Evolutionary conservation across 2,113 vertebrate species (phyloP).

Genomic region (Eira barbara): DNA sequence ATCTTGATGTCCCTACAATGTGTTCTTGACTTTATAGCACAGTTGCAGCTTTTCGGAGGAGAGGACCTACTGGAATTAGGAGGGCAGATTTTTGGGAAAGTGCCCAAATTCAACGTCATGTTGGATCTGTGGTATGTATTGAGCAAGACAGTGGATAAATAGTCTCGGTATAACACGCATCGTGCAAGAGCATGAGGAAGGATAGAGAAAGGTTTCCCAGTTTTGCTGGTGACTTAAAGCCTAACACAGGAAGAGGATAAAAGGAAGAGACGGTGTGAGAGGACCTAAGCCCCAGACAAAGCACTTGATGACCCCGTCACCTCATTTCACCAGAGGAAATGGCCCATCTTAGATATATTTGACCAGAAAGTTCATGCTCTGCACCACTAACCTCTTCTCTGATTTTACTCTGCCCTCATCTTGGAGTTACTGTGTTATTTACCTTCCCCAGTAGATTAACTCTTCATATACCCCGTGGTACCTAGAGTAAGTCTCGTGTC

Average conservation of each 20-base stretch:
- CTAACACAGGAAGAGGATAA: not conserved
- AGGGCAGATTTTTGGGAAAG: not conserved
- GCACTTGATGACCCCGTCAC: not conserved
- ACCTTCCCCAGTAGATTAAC: not conserved
- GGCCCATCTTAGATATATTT: not conserved
- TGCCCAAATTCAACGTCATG: not conserved
- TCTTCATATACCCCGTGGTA: not conserved
- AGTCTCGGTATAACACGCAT: not conserved
- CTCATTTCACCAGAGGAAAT: not conserved
- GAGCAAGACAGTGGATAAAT: not conserved
- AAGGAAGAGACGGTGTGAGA: not conserved
- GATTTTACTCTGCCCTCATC: not conserved
- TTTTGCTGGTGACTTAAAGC: not conserved
- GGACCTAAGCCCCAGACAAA: not conserved
- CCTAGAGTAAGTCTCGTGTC: not conserved
- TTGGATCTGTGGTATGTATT: not conserved
- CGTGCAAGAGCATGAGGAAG: not conserved
- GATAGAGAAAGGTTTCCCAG: not conserved
- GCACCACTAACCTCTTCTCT: not conserved
- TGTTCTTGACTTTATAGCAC: not conserved
- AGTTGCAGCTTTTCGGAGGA: not conserved
- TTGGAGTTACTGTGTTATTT: not conserved
- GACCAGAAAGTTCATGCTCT: not conserved
- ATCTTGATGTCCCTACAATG: not conserved
- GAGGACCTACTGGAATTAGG: not conserved